These are phyloP conservation scores for Therioaphis trifolii DNA, from an alignment of 2,888 invertebrate genomes.

Conservation along the genomic window DNA sequence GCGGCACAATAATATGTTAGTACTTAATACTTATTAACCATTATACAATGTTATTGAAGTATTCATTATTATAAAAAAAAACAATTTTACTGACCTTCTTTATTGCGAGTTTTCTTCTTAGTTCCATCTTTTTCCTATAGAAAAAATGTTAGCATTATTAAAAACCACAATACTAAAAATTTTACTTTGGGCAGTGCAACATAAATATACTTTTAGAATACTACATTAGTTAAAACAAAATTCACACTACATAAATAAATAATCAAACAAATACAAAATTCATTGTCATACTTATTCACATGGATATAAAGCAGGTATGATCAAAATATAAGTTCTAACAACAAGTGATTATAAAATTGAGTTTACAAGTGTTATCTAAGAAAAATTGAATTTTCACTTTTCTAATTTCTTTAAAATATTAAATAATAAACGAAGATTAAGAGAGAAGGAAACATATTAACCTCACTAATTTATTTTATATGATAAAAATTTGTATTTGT, in stretches of 20 bases:
- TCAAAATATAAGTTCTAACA: constrained; percentile 1
- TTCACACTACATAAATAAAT: constrained; percentile 15
- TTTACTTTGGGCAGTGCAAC: background rate
- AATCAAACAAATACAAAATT: background rate
- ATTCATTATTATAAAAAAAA: constrained; percentile 15
- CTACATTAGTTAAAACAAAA: constrained; percentile 19
- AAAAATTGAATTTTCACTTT: too few relatives aligned
- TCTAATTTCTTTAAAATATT: too few relatives aligned
- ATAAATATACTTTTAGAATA: constrained; percentile 8
- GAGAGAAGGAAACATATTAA: too few relatives aligned
- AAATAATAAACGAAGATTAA: too few relatives aligned
- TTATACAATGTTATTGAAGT: constrained; percentile 42
- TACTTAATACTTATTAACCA: constrained; percentile 33
- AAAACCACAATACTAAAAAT: background rate
- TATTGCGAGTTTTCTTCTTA: constrained; percentile 88
- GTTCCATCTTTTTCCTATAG: constrained; percentile 82
- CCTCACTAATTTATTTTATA: too few relatives aligned
- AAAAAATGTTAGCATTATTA: constrained; percentile 66
- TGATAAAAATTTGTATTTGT: too few relatives aligned
- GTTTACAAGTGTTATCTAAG: background rate
- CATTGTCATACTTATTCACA: constrained; percentile 4
- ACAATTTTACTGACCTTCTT: constrained; percentile 78
- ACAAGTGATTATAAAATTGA: constrained; percentile 39
- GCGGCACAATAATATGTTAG: constrained; percentile 51
- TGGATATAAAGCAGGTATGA: constrained; percentile 17